A percentile compares a stretch with the other conserved stretches of the same genome.
Evolutionary conservation across 2,113 vertebrate genomes (phyloP).

Genomic region (Marcusenius ussheri): DNA sequence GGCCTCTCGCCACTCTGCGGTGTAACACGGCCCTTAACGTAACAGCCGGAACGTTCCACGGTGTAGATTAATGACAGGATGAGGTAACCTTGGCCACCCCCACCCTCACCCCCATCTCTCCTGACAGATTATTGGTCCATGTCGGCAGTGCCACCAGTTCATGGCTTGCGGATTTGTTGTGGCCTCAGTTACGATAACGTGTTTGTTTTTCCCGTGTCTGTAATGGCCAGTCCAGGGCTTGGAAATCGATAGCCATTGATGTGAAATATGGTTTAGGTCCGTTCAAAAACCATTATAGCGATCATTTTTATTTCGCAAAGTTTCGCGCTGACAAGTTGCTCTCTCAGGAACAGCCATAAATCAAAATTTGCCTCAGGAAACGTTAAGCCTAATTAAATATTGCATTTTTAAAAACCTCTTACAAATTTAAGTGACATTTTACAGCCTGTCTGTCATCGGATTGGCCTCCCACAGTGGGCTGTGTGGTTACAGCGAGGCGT

Average conservation of each 20-base stretch:
- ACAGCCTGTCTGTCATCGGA: neutral
- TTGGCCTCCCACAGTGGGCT: neutral
- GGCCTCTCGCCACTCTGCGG: neutral
- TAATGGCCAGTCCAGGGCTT: neutral
- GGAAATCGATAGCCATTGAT: neutral
- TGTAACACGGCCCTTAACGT: neutral
- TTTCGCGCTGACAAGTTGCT: neutral
- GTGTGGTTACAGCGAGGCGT: neutral
- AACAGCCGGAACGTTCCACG: neutral
- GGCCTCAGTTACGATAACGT: neutral
- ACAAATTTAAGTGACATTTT: slow-evolving; percentile 10
- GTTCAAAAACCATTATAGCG: neutral
- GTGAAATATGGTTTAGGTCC: neutral
- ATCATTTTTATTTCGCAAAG: neutral
- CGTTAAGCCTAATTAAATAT: slow-evolving; percentile 10
- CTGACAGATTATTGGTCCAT: neutral
- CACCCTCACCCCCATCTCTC: neutral
- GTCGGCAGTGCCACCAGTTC: neutral
- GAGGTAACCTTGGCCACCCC: neutral
- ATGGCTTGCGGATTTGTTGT: neutral
- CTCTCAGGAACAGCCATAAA: neutral
- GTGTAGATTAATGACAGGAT: neutral
- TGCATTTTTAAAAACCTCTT: slow-evolving; percentile 6
- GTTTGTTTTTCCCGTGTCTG: neutral
- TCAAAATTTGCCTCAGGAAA: slow-evolving; percentile 5